Base-by-base conservation (phyloP, 2,113 vertebrate species). In the Cheirogaleus medius region DNA sequence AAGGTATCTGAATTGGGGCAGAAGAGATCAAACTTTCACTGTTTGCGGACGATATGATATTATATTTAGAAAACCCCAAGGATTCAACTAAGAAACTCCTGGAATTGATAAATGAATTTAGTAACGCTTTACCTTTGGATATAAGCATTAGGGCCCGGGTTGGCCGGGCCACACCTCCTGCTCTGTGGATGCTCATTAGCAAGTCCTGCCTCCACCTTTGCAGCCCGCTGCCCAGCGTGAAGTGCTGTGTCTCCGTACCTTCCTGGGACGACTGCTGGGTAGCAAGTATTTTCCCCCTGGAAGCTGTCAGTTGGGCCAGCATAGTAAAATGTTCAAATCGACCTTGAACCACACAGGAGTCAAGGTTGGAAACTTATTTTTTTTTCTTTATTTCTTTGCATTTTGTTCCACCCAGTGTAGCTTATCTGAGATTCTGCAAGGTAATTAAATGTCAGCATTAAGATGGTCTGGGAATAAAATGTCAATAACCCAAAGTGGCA, bases 371-470 rank as follows among this genome's bases (percentile, higher is more conserved):
- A 42, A 91, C 82, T 20, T 63, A 68, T 80, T 76, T 74, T 86
- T 86, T 86, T 86, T 86, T 83, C 8, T 74, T 34, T 47, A 39
- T 85, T 80, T 76, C 77, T 84, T 74, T 76, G 27, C 25, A 3
- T 68, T 88, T 66, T 86, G 47, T 82, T 0, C 82, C 82, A 83
- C 42, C 18, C 54, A 21, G 5, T 32, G 25, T 78, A 73, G 66
- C 71, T 82, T 58, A 49, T 86, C 47, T 81, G 74, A 95, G 56
- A 73, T 73, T 73, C 73, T 49, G 47, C 37, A 39, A 8, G 83
- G 54, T 89, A 78, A 95, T 91, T 92, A 82, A 95, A 97, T 73
- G 93, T 94, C 92, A 96, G 76, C 82, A 86, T 56, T 54, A 77
- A 78, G 87, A 69, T 63, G 52, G 47, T 47, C 82, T 90, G 92